Evolutionary conservation across 2,797 vertebrate genomes (phyloP), one percentile per base, ranked within the genome.

Genomic region (Enteromius mattozi): DNA sequence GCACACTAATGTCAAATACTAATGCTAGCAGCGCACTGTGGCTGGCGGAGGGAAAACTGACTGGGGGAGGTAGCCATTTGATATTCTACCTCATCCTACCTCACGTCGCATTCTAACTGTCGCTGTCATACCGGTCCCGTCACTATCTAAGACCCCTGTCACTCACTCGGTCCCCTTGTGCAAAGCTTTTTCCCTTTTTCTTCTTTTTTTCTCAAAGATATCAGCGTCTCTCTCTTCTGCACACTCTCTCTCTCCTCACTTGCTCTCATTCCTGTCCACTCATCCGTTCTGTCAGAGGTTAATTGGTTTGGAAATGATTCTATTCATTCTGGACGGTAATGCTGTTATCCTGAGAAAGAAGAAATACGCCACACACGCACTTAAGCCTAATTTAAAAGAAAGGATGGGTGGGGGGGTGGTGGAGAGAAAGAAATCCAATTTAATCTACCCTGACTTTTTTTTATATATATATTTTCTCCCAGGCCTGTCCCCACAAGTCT

Each of bases 261-360:
- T 90, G 90, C 91, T 95, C 92, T 93, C 92, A 92, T 94, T 94
- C 92, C 91, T 92, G 92, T 93, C 94, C 94, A 94, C 94, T 95
- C 94, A 94, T 95, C 93, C 93, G 88, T 94, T 94, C 92, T 94
- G 94, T 95, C 94, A 95, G 95, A 96, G 95, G 95, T 96, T 96
- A 96, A 96, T 96, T 95, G 95, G 95, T 95, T 96, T 95, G 94
- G 95, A 96, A 96, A 96, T 95, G 94, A 96, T 96, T 95, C 91
- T 92, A 96, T 96, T 96, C 93, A 95, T 95, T 95, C 93, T 91
- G 90, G 91, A 93, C 92, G 79, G 92, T 96, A 96, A 96, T 96
- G 95, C 95, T 93, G 94, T 96, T 96, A 96, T 95, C 94, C 89
- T 95, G 92, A 86, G 84, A 93, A 94, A 92, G 88, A 94, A 93